These are phyloP conservation scores for Laticauda laticaudata DNA, from an alignment of 2,113 vertebrate species.

Conservation along the genomic window DNA sequence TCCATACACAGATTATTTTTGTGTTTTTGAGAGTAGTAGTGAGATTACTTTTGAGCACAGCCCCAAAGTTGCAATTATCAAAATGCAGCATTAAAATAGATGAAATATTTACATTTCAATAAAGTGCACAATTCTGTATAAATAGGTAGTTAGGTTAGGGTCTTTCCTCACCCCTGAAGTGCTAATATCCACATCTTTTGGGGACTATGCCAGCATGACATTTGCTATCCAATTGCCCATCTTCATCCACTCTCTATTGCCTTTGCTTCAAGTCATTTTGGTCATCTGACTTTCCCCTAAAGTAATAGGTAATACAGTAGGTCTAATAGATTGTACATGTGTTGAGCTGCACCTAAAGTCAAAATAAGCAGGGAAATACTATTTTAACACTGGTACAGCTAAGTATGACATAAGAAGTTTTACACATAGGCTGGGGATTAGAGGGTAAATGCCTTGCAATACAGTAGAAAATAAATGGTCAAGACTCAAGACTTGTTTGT, in stretches of 20 bases:
- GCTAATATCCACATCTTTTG: neutral
- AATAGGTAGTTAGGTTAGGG: constrained; percentile 21
- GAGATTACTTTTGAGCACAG: neutral
- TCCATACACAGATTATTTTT: neutral
- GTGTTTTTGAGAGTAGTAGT: neutral
- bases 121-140: constrained; percentile 53
- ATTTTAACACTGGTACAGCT: neutral
- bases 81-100: constrained; percentile 51
- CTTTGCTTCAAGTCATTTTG: neutral
- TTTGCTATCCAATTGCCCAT: neutral
- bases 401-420: neutral
- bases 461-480: neutral
- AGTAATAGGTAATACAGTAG: neutral
- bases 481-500: neutral
- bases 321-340: neutral
- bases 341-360: neutral
- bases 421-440: neutral
- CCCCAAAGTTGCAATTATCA: neutral
- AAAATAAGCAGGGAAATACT: neutral
- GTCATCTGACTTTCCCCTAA: neutral
- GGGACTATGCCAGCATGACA: neutral
- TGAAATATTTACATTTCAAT: constrained; percentile 55
- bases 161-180: neutral
- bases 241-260: neutral
- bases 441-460: neutral